Conservation (phyloP, 2,797 vertebrate species). For the Oophaga sylvatica region DNA sequence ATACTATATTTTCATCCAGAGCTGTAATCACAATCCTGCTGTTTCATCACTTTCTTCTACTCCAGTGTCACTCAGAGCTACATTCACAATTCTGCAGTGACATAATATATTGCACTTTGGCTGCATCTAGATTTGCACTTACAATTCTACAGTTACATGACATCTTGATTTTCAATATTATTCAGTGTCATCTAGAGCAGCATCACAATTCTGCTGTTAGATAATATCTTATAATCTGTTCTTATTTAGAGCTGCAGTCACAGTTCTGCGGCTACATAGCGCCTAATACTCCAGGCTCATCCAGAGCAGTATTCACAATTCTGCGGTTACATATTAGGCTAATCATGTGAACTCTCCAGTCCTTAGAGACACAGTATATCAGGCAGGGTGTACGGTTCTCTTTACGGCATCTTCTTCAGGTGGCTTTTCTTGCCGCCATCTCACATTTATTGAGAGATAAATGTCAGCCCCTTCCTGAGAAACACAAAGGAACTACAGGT, state of each 20-base stretch:
- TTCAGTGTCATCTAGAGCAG: background rate
- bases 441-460: background rate
- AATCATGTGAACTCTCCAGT: background rate
- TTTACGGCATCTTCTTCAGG: background rate
- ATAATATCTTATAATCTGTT: background rate
- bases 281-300: background rate
- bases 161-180: too few species aligned
- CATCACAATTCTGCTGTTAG: background rate
- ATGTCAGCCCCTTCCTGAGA: background rate
- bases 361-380: background rate
- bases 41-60: too few species aligned
- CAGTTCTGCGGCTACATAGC: background rate
- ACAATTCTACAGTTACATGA: background rate
- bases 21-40: too few species aligned
- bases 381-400: too few species aligned
- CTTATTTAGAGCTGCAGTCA: background rate
- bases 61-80: too few species aligned
- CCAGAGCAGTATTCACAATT: background rate
- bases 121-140: too few species aligned
- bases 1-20: too few species aligned
- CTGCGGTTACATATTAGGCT: background rate
- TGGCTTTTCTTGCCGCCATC: background rate
- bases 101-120: too few species aligned
- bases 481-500: background rate
- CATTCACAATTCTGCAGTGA: too few species aligned